These are phyloP conservation scores for Clarias batrachus DNA, from an alignment of 2,113 vertebrate species.

Conservation along the genomic window DNA sequence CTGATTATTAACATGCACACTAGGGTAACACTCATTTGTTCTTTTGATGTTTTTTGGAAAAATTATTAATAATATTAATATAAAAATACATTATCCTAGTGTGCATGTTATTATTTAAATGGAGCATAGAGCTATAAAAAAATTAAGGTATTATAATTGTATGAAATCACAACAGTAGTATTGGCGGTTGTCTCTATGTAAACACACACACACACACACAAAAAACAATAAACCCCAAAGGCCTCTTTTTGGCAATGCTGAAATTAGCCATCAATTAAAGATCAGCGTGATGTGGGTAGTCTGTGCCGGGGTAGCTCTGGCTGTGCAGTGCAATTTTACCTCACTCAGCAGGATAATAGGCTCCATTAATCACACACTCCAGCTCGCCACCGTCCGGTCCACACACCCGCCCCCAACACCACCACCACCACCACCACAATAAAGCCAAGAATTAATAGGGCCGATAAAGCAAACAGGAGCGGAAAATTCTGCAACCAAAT, in stretches of 20 bases:
- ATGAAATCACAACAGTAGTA: background rate
- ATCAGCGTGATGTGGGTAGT: conserved; percentile 18
- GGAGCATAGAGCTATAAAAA: background rate
- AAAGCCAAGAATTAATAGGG: conserved; percentile 45
- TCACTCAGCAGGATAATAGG: conserved; percentile 52
- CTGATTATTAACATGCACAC: no score
- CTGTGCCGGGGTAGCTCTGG: conserved; percentile 21
- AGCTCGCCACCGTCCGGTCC: conserved; percentile 28
- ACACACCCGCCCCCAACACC: background rate
- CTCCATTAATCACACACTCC: conserved; percentile 54
- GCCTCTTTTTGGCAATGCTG: background rate
- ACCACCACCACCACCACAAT: conserved; percentile 29
- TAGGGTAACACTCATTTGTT: no score
- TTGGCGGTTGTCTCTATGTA: conserved; percentile 1
- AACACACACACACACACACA: background rate
- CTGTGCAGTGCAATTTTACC: conserved; percentile 36
- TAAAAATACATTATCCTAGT: background rate
- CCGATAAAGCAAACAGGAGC: conserved; percentile 52
- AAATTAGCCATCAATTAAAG: conserved; percentile 42
- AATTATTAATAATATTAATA: no score
- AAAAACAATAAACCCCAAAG: background rate
- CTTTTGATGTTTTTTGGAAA: background rate
- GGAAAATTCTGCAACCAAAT: conserved; percentile 52
- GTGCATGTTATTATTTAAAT: conserved; percentile 4
- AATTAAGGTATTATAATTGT: background rate